phyloP scores from a whole-genome alignment of 1,140 invertebrate species.

The Anastrepha obliqua region DNA sequence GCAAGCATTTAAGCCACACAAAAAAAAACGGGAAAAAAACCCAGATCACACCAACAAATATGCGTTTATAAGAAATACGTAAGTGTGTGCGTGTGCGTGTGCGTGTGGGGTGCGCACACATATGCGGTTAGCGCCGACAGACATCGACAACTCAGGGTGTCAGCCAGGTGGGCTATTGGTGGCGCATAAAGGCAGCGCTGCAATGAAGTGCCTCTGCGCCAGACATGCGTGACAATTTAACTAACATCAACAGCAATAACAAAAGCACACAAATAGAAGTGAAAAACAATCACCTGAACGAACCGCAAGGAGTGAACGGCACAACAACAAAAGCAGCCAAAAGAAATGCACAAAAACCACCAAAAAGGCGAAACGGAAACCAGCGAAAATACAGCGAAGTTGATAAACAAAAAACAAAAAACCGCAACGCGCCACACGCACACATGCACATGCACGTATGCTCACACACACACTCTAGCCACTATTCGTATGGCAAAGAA shows the following conservation, averaged over 20 bases:
- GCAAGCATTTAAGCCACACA: neutral
- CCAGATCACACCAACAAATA: neutral
- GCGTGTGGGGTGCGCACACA: neutral
- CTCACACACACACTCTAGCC: too few species aligned
- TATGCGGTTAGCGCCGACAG: neutral
- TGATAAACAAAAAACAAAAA: constrained; percentile 32
- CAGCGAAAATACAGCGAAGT: constrained; percentile 4
- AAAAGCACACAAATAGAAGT: neutral
- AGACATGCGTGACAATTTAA: constrained; percentile 42
- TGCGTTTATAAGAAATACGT: neutral
- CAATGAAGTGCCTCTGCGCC: constrained; percentile 8
- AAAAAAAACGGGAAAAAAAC: neutral
- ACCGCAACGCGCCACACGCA: neutral
- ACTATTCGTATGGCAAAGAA: neutral
- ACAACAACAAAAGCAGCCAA: neutral
- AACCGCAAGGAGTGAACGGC: constrained; percentile 30
- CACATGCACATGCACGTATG: neutral
- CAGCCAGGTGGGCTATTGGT: neutral
- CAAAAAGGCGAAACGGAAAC: constrained; percentile 29
- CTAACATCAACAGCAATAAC: constrained; percentile 13
- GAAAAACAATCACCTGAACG: neutral
- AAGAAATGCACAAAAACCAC: constrained; percentile 3
- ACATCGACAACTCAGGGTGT: neutral
- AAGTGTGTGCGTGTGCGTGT: neutral
- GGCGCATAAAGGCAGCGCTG: neutral